Conservation (phyloP, 2,888 invertebrate species). For the Eurois occulta region DNA sequence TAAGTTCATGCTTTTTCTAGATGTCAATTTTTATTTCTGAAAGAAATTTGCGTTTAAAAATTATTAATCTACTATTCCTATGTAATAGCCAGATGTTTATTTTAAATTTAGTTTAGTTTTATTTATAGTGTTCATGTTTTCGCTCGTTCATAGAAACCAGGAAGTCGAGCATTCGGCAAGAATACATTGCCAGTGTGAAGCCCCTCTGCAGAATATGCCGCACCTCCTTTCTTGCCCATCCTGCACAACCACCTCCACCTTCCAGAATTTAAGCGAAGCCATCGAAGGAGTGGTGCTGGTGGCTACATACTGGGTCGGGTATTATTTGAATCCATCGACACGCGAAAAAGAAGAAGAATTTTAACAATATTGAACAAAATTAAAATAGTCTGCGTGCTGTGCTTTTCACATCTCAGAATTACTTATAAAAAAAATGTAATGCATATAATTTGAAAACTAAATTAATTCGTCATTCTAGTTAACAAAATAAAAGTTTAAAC, state of each 20-base stretch:
- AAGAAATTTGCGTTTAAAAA: no score
- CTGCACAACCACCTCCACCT: not conserved
- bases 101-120: constrained; percentile 11
- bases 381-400: not conserved
- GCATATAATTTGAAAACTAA: not conserved
- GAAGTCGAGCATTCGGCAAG: constrained; percentile 8
- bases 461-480: not conserved
- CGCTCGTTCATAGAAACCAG: constrained; percentile 8
- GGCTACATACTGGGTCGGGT: not conserved
- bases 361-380: not conserved
- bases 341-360: not conserved
- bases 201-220: not conserved
- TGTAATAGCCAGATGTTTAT: constrained; percentile 30
- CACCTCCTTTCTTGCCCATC: not conserved
- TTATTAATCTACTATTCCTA: no score
- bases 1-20: no score
- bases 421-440: not conserved
- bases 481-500: not conserved
- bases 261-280: not conserved
- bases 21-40: no score
- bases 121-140: constrained; percentile 30
- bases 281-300: not conserved
- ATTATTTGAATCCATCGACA: not conserved
- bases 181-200: not conserved
- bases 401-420: not conserved